Base-by-base conservation (phyloP, 2,888 invertebrate species). In the Pegoplata infirma region DNA sequence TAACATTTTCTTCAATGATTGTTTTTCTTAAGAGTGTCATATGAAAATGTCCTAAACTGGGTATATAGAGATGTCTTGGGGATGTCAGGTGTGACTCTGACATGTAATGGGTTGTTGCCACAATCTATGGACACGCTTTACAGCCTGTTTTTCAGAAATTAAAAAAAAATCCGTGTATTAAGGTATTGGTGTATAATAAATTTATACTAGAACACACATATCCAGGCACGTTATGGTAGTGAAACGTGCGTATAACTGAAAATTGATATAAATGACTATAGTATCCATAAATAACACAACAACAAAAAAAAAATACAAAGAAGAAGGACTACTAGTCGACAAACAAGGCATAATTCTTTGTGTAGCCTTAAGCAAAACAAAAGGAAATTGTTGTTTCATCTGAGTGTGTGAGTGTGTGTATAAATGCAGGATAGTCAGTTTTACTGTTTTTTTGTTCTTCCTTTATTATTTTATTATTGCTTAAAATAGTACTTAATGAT, bases 231-330 rank as follows among this genome's bases (percentile, higher is more conserved):
- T 74, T 74, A 44, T 66, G 46, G 21, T 25, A 55, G 64, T 71
- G 66, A 78, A 78, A 78, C 78, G 78, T 78, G 79, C 66, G 74
- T 66, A 67, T 67, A 79, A 79, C 67, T 75, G 79, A 75, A 79
- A 75, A 75, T 79, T 79, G 66, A 67, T 71, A 75, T 71, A 71
- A 79, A 79, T 75, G 67, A 51, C 71, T 71, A 19, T 40, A 75
- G 63, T n/a, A n/a, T 49, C 47, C 40, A 55, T 55, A 55, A 68
- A 68, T 63, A 36, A 63, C 0, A 56, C 4, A 63, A 49, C 17
- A 49, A 21, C 23, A 47, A 46, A 0, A 59, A 28, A 58, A 14
- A 19, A 40, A 40, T 46, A 55, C 25, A 55, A n/a, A 23, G 46
- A 23, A 21, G 3, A 19, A n/a, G 28, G 25, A 23, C n/a, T 32